These are phyloP conservation scores for Phrynosoma platyrhinos DNA, from an alignment of 2,113 vertebrate genomes.

Conservation along the genomic window DNA sequence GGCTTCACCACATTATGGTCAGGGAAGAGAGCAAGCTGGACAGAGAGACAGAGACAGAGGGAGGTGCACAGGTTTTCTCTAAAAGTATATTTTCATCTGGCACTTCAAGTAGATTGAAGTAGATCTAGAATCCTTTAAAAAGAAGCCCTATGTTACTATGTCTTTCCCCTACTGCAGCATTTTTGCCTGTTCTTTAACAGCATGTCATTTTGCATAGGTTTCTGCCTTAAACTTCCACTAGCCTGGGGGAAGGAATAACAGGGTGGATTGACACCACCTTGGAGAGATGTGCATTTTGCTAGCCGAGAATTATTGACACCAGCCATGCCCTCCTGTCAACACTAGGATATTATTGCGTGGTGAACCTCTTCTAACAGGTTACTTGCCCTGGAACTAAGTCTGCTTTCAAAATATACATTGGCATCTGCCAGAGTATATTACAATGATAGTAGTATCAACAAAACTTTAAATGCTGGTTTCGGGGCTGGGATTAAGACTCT, in stretches of 20 bases:
- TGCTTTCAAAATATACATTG: conserved; percentile 13
- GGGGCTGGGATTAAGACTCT: not conserved
- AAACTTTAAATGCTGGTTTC: not conserved
- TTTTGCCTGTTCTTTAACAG: not conserved
- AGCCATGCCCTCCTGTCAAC: not conserved
- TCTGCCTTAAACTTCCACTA: not conserved
- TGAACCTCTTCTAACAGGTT: conserved; percentile 14
- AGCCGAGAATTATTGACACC: conserved; percentile 21
- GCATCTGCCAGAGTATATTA: conserved; percentile 14
- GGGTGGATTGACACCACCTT: not conserved
- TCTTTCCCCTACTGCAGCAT: not conserved
- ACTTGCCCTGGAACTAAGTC: not conserved
- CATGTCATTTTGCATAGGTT: not conserved
- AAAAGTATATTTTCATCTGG: not conserved
- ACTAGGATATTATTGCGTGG: conserved; percentile 11
- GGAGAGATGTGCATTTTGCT: conserved; percentile 8
- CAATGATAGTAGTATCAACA: not conserved
- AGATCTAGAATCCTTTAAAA: not conserved
- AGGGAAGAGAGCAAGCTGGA: not conserved
- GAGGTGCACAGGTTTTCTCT: not conserved
- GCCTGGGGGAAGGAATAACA: not conserved
- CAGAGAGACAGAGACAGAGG: not conserved
- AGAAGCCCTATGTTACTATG: not conserved
- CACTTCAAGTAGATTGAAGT: not conserved
- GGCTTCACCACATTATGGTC: not conserved